These are phyloP conservation scores for Microcebus griseorufus DNA, from an alignment of 2,113 vertebrate genomes.

Conservation along the genomic window DNA sequence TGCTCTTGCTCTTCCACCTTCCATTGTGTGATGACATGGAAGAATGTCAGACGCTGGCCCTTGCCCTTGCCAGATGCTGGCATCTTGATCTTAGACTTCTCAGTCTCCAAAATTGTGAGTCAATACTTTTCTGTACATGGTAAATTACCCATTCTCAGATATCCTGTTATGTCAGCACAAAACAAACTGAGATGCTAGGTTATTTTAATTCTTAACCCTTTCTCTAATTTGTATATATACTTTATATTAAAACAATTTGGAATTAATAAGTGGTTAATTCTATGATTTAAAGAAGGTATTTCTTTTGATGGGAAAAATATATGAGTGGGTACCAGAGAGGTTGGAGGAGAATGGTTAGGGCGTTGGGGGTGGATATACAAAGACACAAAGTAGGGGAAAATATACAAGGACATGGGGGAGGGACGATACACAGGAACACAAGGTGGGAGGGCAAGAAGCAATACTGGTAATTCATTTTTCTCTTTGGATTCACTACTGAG, in stretches of 20 bases:
- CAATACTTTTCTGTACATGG: neutral
- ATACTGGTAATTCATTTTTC: neutral
- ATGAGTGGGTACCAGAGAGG: neutral
- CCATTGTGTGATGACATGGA: neutral
- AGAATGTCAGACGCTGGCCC: neutral
- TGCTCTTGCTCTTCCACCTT: neutral
- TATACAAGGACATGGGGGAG: fast-evolving
- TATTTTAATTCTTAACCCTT: neutral
- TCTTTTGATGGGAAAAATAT: neutral
- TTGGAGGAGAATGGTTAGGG: neutral
- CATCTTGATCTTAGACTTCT: neutral
- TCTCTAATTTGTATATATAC: neutral
- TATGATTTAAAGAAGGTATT: neutral
- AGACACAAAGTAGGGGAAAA: too few relatives aligned
- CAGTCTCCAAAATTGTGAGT: neutral
- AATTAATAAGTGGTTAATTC: neutral
- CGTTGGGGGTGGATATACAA: neutral
- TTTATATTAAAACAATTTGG: neutral
- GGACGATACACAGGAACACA: neutral
- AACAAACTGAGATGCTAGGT: neutral
- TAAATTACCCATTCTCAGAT: neutral
- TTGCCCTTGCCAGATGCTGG: neutral
- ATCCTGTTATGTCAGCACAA: neutral
- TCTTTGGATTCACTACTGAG: neutral
- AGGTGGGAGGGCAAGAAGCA: fast-evolving